Base-by-base conservation (phyloP, 1,140 invertebrate species). In the Tetramorium parvispinum region DNA sequence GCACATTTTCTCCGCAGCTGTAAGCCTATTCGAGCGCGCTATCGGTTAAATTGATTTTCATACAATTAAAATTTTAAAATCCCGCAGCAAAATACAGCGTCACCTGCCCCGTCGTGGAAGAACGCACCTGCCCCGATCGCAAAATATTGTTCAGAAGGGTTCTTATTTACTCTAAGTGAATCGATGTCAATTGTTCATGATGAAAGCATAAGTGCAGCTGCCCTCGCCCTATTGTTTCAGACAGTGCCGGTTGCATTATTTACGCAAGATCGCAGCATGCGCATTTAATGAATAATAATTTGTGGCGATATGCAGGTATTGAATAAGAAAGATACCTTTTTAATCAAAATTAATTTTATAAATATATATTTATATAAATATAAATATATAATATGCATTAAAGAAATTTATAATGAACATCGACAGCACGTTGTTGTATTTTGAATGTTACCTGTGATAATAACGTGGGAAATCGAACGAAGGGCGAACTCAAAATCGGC, bases 121-220 rank as follows among this genome's bases (percentile, higher is more conserved):
- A 13, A 46, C 51, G n/a, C 79, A 83, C 68, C 79, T 83, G 79
- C 53, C n/a, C 16, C 7, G 51, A 82, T 82, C 40, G 68, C 53
- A 46, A 73, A 82, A 82, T 73, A 73, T 70, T 85, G 13, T 32
- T 79, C 37, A 70, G 49, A 43, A 70, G 55, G 61, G 82, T 37
- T 81, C 49, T 55, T 40, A 55, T 81, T 87, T 79, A 55, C 77
- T 75, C 57, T 53, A 32, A 18, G 68, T 40, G 71, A 76, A 79
- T 79, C 77, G 61, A 79, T 79, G 77, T 68, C 77, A 79, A 79
- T 79, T 32, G 46, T 51, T 68, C n/a, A 21, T 46, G 13, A 79
- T 79, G 61, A 79, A 85, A 59, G 68, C 13, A 40, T 32, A 32
- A 78, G 18, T 21, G 88, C 88, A 89, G 88, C 88, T 89, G 88